Percentiles rank a stretch among this genome's conserved stretches.
These are phyloP conservation scores for Cremastobaeus sp. DNA, from an alignment of 2,888 invertebrate species.

Conservation along the genomic window DNA sequence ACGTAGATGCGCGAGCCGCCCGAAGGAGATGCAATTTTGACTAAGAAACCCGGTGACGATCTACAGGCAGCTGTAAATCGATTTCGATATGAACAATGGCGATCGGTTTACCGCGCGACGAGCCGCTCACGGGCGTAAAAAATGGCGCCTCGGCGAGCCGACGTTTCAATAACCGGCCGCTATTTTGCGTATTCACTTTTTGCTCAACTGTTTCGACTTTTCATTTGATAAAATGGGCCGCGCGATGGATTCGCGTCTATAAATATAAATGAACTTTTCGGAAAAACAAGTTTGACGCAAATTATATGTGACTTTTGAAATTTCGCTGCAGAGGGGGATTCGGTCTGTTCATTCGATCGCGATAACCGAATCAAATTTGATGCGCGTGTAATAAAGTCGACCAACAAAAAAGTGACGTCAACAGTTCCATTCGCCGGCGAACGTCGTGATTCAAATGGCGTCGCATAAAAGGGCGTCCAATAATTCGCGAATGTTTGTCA, in stretches of 20 bases:
- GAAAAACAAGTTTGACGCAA: neutral
- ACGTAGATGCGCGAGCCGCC: too few relatives aligned
- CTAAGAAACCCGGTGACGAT: too few relatives aligned
- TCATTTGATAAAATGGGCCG: too few relatives aligned
- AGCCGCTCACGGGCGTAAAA: conserved; percentile 24
- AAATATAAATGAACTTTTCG: too few relatives aligned
- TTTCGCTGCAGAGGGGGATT: neutral
- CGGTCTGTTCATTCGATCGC: conserved; percentile 13
- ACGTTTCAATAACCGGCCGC: conserved; percentile 14
- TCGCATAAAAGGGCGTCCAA: conserved; percentile 8
- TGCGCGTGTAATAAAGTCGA: conserved; percentile 28
- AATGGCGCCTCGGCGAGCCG: neutral
- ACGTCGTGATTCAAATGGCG: conserved; percentile 34
- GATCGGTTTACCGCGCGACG: conserved; percentile 35
- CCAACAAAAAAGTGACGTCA: conserved; percentile 37
- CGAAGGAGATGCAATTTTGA: conserved; percentile 8
- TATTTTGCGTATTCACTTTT: too few relatives aligned
- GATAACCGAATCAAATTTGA: conserved; percentile 30
- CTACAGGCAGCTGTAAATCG: too few relatives aligned
- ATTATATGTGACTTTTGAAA: neutral
- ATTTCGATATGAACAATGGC: conserved; percentile 53
- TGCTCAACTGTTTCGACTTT: too few relatives aligned
- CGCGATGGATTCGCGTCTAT: neutral
- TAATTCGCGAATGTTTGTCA: conserved; percentile 38
- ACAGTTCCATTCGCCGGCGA: conserved; percentile 20